phyloP scores from a whole-genome alignment of 2,888 invertebrate species.

The Apodemia zela region DNA sequence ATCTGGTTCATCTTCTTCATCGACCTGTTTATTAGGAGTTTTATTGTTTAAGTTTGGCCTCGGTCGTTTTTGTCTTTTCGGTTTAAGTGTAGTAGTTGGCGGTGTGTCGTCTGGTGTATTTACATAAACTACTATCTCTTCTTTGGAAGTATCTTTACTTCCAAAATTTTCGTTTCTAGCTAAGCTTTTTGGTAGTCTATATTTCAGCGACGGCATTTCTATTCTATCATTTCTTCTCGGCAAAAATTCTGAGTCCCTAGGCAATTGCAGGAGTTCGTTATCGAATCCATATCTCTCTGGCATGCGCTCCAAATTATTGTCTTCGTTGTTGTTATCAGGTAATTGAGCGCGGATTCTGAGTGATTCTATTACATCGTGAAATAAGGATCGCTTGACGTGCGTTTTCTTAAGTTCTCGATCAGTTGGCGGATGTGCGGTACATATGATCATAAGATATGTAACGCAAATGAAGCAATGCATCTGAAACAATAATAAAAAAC shows the following conservation, averaged over 20 bases:
- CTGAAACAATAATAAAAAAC: slow-evolving; percentile 41
- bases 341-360: slow-evolving; percentile 56
- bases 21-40: slow-evolving; percentile 38
- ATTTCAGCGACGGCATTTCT: slow-evolving; percentile 63
- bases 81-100: slow-evolving; percentile 47
- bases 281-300: slow-evolving; percentile 54
- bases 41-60: slow-evolving; percentile 37
- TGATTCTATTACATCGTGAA: slow-evolving; percentile 68
- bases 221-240: slow-evolving; percentile 69
- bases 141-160: slow-evolving; percentile 41
- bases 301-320: slow-evolving; percentile 56
- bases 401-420: slow-evolving; percentile 41
- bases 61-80: slow-evolving; percentile 46
- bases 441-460: slow-evolving; percentile 61
- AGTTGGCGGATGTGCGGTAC: slow-evolving; percentile 52
- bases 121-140: slow-evolving; percentile 58
- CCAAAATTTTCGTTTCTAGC: slow-evolving; percentile 37
- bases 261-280: slow-evolving; percentile 49
- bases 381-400: slow-evolving; percentile 58
- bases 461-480: slow-evolving; percentile 73
- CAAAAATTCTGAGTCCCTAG: slow-evolving; percentile 56
- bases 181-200: slow-evolving; percentile 61
- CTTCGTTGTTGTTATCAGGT: slow-evolving; percentile 57
- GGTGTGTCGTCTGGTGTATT: slow-evolving; percentile 46
- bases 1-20: slow-evolving; percentile 35